phyloP scores from a whole-genome alignment of 2,888 invertebrate species.

The Idaea aversata region DNA sequence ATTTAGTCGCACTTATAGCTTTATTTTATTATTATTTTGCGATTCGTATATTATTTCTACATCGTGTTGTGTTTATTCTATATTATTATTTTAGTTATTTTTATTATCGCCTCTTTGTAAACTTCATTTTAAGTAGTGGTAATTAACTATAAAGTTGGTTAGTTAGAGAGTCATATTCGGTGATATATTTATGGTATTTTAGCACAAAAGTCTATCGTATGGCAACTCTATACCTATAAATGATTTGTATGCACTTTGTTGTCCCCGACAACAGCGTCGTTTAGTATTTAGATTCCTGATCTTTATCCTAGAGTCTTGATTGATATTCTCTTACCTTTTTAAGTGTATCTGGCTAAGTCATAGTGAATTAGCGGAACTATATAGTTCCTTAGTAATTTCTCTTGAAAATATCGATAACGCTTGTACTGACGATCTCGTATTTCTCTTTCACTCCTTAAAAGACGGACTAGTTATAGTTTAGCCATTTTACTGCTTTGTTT shows the following conservation, averaged over 20 bases:
- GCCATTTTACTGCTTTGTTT: constrained; percentile 14
- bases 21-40: constrained; percentile 50
- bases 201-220: constrained; percentile 24
- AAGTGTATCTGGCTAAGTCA: constrained; percentile 73
- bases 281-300: constrained; percentile 43
- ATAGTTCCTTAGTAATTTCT: constrained; percentile 50
- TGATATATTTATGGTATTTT: constrained; percentile 13
- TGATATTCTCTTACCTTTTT: constrained; percentile 58
- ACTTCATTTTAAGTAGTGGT: constrained; percentile 12
- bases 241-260: constrained; percentile 22
- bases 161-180: constrained; percentile 14
- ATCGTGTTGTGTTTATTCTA: constrained; percentile 44
- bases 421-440: constrained; percentile 69
- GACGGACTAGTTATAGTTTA: constrained; percentile 53
- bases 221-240: constrained; percentile 9
- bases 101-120: constrained; percentile 8
- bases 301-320: constrained; percentile 44
- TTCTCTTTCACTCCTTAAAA: constrained; percentile 54
- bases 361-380: constrained; percentile 57
- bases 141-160: constrained; percentile 13
- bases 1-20: constrained; percentile 59
- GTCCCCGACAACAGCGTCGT: constrained; percentile 21
- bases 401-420: constrained; percentile 58
- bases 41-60: constrained; percentile 41
- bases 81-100: constrained; percentile 29